These are phyloP conservation scores for Leptopilina drosophilae DNA, from an alignment of 2,888 invertebrate genomes.

Conservation along the genomic window DNA sequence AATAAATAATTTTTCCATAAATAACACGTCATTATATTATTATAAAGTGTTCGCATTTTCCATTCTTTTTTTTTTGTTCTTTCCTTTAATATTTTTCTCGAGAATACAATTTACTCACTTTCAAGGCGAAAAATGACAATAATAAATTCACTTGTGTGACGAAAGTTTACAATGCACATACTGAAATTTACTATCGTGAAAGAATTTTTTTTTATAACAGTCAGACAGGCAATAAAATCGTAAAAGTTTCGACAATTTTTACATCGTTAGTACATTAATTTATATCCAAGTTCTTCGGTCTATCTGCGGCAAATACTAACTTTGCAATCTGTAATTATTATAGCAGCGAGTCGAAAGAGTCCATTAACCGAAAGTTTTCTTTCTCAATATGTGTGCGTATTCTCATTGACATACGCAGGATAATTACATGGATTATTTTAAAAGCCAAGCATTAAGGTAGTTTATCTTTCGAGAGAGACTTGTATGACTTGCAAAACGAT, in stretches of 20 bases:
- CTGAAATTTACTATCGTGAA: not conserved
- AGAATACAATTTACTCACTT: no score
- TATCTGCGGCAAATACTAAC: constrained; percentile 1
- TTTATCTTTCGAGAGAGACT: constrained; percentile 45
- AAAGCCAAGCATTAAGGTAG: constrained; percentile 48
- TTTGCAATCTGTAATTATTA: constrained; percentile 22
- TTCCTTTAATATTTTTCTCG: no score
- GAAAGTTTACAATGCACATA: not conserved
- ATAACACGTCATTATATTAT: no score
- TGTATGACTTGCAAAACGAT: constrained; percentile 49
- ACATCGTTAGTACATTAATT: constrained; percentile 36
- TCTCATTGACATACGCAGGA: constrained; percentile 2
- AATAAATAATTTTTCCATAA: no score
- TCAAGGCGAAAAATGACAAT: not conserved
- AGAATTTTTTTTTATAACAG: not conserved
- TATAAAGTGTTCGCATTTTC: no score
- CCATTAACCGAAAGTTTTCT: constrained; percentile 9
- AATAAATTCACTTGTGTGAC: not conserved
- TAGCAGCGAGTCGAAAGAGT: not conserved
- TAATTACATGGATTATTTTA: constrained; percentile 45
- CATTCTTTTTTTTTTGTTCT: no score
- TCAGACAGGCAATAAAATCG: constrained; percentile 13
- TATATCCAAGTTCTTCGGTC: constrained; percentile 17
- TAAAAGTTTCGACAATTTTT: constrained; percentile 10
- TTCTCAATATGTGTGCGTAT: not conserved